A percentile compares a stretch with the other conserved stretches of the same genome.
These are phyloP conservation scores for Iguana delicatissima DNA, from an alignment of 2,797 vertebrate genomes.

Conservation along the genomic window DNA sequence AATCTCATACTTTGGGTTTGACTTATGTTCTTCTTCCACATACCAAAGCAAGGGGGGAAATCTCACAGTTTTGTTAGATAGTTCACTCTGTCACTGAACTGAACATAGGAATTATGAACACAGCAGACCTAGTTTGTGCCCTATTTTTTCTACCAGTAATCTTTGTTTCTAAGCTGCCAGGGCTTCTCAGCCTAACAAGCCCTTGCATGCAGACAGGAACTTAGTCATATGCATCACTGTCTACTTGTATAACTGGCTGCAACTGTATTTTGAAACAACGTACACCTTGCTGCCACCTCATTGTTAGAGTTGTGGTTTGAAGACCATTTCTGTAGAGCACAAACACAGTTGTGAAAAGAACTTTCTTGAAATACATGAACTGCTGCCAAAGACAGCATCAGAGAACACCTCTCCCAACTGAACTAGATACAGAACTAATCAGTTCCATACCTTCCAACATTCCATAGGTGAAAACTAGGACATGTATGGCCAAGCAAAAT, in stretches of 20 bases:
- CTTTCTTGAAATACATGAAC: conserved; percentile 23
- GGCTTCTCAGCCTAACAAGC: background rate
- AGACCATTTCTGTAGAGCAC: background rate
- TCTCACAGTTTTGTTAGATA: background rate
- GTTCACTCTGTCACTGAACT: background rate
- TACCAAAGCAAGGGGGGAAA: background rate
- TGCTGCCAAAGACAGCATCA: background rate
- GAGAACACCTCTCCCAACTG: background rate
- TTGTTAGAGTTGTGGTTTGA: background rate
- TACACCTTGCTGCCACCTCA: conserved; percentile 23
- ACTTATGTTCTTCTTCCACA: background rate
- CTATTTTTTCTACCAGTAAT: background rate
- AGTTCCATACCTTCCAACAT: too few relatives aligned
- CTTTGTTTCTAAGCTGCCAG: conserved; percentile 1
- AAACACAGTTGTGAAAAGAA: background rate
- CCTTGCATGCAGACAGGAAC: conserved; percentile 33
- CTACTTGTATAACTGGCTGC: background rate
- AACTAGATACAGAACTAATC: background rate
- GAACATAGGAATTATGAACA: background rate
- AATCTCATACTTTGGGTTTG: background rate
- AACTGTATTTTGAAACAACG: background rate
- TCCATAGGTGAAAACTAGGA: too few relatives aligned
- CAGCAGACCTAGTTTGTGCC: background rate
- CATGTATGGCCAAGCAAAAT: too few relatives aligned
- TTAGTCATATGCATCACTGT: conserved; percentile 16